phyloP scores from a whole-genome alignment of 92 coral and sea anemone species.

The Phenganax subtilis region DNA sequence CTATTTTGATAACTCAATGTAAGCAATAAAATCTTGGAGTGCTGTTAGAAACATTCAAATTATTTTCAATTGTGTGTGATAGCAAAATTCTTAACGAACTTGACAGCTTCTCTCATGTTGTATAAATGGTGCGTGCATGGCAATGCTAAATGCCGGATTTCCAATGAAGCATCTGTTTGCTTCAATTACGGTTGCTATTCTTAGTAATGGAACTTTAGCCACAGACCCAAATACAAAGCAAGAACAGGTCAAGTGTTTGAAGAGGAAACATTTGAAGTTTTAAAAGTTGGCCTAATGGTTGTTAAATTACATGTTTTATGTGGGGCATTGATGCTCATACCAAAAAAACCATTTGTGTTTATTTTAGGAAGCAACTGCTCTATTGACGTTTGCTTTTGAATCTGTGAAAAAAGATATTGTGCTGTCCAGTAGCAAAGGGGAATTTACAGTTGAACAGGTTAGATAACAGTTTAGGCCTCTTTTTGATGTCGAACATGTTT shows the following conservation, averaged over 20 bases:
- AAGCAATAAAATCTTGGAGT: no score
- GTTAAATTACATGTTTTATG: neutral
- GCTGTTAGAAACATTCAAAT: neutral
- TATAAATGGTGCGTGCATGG: slow-evolving; percentile 89
- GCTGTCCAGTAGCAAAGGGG: slow-evolving; percentile 76
- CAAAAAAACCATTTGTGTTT: neutral
- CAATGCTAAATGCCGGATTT: slow-evolving; percentile 91
- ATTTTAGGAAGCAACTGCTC: slow-evolving; percentile 72
- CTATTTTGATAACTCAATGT: no score
- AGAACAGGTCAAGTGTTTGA: slow-evolving; percentile 58
- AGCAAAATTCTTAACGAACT: slow-evolving; percentile 8
- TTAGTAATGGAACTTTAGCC: slow-evolving; percentile 54
- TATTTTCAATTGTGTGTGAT: neutral
- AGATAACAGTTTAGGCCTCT: neutral
- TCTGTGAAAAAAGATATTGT: slow-evolving; percentile 63
- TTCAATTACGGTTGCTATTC: slow-evolving; percentile 68
- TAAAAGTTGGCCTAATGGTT: neutral
- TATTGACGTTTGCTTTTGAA: slow-evolving; percentile 82
- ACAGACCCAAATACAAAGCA: slow-evolving; percentile 78
- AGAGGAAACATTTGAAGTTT: neutral
- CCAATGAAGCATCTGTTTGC: slow-evolving; percentile 83
- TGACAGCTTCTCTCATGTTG: slow-evolving; percentile 79
- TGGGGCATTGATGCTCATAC: neutral
- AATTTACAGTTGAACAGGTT: slow-evolving; percentile 70
- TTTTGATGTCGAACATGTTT: neutral